Evolutionary conservation across 2,113 vertebrate genomes (phyloP).

Genomic region (Misgurnus mizolepis): DNA sequence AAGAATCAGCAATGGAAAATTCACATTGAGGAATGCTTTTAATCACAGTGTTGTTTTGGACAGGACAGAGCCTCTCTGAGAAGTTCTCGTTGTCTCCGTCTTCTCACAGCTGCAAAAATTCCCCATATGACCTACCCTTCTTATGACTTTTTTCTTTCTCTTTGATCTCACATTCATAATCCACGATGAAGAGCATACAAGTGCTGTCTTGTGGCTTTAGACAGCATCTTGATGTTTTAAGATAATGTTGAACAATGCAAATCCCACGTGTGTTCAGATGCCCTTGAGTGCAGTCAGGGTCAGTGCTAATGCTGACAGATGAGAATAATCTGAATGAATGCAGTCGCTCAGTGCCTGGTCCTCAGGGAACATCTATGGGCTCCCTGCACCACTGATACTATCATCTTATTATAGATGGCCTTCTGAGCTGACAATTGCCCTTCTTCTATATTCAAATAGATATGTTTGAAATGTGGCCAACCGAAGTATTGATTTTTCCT

Average conservation of each 20-base stretch:
- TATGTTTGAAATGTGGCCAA: slow-evolving; percentile 15
- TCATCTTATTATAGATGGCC: slow-evolving; percentile 41
- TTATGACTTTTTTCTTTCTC: background rate
- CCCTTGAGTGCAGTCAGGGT: slow-evolving; percentile 39
- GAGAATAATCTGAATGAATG: slow-evolving; percentile 26
- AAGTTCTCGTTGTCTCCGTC: background rate
- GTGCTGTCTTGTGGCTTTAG: slow-evolving; percentile 17
- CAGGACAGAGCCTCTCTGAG: background rate
- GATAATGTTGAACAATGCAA: slow-evolving; percentile 7
- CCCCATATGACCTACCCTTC: no score
- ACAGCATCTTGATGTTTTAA: background rate
- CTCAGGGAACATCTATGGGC: background rate
- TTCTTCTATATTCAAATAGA: slow-evolving; percentile 1
- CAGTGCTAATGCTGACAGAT: slow-evolving; percentile 47
- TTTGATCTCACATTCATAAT: slow-evolving; percentile 16
- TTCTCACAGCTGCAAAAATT: background rate
- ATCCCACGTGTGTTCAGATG: background rate
- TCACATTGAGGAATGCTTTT: slow-evolving; percentile 26
- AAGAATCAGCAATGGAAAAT: background rate
- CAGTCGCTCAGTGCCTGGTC: background rate
- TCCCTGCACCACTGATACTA: slow-evolving; percentile 33
- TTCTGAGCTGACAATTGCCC: slow-evolving; percentile 25
- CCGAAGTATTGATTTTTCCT: slow-evolving; percentile 18
- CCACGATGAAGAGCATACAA: slow-evolving; percentile 3
- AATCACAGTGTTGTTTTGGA: slow-evolving; percentile 12